Base-by-base conservation (phyloP, 1,140 invertebrate genomes). In the Drosophila ironensis region DNA sequence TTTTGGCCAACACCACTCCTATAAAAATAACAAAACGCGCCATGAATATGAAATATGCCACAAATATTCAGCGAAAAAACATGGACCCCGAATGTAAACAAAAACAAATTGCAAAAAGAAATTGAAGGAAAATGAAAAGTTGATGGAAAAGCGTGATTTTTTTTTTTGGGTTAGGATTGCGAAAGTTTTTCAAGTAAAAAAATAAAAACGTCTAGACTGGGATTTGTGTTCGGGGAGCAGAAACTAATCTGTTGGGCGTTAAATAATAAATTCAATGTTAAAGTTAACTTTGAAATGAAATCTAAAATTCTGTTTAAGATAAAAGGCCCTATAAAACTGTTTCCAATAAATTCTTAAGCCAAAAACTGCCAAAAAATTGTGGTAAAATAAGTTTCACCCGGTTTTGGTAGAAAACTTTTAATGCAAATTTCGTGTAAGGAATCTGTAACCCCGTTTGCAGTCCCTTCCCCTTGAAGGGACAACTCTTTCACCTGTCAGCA, bases 401-500 rank as follows among this genome's bases (percentile, higher is more conserved):
- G 12, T 20, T 12, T 47, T 4, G 8, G 17, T 27, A 20, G 7
- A 7, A 27, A 61, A 47, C 12, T 47, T 46, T 63, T 63, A 61
- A 61, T 30, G 28, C 30, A 61, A 28, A 12, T 63, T 27, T 25
- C 17, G 30, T 40, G 57, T 48, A 30, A 16, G 14, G 8, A 2
- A 19, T 40, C 8, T n/a, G n/a, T 8, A 24, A 17, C 12, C n/a
- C 30, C 4, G 4, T 33, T 28, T 14, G n/a, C 46, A 22, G 7
- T 5, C 14, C 6, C 8, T 28, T 28, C 16, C 9, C 11, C 22
- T 19, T 11, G 27, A 7, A n/a, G 8, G 11, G 25, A 14, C 35
- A 35, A 24, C 64, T 46, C 25, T 17, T 22, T 24, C 56, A 64
- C 63, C 63, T 68, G 63, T 68, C 64, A 68, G 41, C 63, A 17